A percentile compares a stretch with the other conserved stretches of the same genome.
Evolutionary conservation across 2,113 vertebrate species (phyloP).

Genomic region (Gavialis gangeticus): DNA sequence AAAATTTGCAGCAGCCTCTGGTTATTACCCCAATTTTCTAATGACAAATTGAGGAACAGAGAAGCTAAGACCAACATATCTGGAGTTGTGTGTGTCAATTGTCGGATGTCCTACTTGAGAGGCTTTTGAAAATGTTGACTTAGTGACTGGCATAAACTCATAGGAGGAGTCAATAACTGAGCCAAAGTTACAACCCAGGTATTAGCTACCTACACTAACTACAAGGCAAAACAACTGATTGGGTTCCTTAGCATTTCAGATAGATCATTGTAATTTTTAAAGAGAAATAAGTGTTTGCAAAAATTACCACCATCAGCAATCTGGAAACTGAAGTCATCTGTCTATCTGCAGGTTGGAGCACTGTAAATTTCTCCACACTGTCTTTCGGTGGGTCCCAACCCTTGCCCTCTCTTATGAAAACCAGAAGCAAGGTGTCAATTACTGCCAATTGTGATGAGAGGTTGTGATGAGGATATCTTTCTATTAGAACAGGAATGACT

Average conservation of each 20-base stretch:
- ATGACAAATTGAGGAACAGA: not conserved
- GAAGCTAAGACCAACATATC: not conserved
- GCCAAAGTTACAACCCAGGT: not conserved
- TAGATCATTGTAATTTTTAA: not conserved
- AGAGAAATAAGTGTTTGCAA: not conserved
- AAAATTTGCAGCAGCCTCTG: not conserved
- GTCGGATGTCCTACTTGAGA: not conserved
- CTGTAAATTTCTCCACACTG: not conserved
- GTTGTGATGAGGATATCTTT: not conserved
- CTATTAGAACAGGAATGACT: not conserved
- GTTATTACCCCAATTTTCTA: not conserved
- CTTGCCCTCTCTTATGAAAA: not conserved
- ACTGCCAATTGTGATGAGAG: not conserved
- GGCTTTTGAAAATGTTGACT: not conserved
- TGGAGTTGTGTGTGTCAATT: not conserved
- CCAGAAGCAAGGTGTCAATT: not conserved
- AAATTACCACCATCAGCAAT: not conserved
- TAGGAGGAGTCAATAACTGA: not conserved
- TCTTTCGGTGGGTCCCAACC: not conserved
- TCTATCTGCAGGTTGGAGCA: not conserved
- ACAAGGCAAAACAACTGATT: not conserved
- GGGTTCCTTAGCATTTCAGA: too few relatives aligned
- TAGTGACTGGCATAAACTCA: not conserved
- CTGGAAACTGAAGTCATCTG: not conserved
- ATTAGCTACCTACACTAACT: not conserved